A percentile compares a stretch with the other conserved stretches of the same genome.
These are phyloP conservation scores for Laticauda colubrina DNA, from an alignment of 2,113 vertebrate genomes.

Conservation along the genomic window DNA sequence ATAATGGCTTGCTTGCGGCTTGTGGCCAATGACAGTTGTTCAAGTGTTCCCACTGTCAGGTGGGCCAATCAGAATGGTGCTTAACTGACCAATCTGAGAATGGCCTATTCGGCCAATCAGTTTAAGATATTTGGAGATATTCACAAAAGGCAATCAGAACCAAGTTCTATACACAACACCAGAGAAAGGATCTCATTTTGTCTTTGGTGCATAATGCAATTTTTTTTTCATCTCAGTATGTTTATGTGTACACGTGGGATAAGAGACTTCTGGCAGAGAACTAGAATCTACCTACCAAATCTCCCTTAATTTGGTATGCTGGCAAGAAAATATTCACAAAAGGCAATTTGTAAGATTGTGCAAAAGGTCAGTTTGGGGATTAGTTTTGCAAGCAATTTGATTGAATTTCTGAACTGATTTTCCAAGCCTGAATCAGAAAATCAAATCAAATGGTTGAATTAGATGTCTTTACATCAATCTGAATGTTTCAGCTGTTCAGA, in stretches of 20 bases:
- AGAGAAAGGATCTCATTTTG: conserved; percentile 50
- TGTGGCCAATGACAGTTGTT: too few species aligned
- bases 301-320: conserved; percentile 54
- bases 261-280: conserved; percentile 52
- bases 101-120: too few species aligned
- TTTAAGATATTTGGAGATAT: too few species aligned
- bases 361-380: neutral
- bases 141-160: too few species aligned
- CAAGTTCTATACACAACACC: neutral
- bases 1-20: too few species aligned
- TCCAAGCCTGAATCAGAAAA: neutral
- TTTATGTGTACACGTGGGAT: neutral
- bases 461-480: neutral
- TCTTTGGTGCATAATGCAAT: conserved; percentile 54
- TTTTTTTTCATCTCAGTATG: conserved; percentile 37
- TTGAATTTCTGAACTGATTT: neutral
- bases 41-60: too few species aligned
- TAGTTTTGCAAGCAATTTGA: neutral
- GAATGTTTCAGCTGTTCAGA: neutral
- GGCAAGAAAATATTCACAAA: conserved; percentile 59
- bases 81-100: too few species aligned
- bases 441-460: neutral
- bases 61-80: too few species aligned
- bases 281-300: conserved; percentile 52
- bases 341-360: conserved; percentile 32